Conservation (phyloP, 2,797 vertebrate species). For the Sardinella longiceps region DNA sequence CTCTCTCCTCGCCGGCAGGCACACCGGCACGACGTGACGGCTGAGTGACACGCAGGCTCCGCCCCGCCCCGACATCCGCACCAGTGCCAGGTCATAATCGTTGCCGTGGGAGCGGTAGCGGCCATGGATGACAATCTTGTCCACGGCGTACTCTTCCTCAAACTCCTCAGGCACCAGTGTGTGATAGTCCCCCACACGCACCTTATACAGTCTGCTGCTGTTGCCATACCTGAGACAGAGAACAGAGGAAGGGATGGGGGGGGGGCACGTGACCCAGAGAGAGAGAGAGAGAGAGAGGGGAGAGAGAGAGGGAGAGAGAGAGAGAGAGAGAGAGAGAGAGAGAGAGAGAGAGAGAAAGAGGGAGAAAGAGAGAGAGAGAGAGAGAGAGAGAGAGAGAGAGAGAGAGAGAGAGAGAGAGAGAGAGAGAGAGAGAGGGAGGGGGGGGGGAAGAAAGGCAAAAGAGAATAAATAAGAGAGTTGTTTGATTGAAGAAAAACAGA, state of each 20-base stretch:
- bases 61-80: constrained; percentile 77
- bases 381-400: not conserved
- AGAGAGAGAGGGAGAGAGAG: constrained; percentile 6
- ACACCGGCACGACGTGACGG: constrained; percentile 87
- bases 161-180: constrained; percentile 92
- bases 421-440: not conserved
- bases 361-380: not conserved
- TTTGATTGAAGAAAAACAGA: not conserved
- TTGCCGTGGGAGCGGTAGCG: constrained; percentile 84
- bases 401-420: not conserved
- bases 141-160: constrained; percentile 87
- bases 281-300: constrained; percentile 10
- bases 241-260: too few relatives aligned
- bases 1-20: constrained; percentile 85
- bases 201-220: constrained; percentile 83
- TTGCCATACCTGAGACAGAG: constrained; percentile 85
- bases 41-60: constrained; percentile 83
- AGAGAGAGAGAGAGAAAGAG: not conserved
- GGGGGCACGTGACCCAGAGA: not conserved
- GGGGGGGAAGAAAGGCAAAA: not conserved
- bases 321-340: not conserved
- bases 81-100: constrained; percentile 91
- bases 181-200: constrained; percentile 94
- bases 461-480: not conserved
- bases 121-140: constrained; percentile 84